These are phyloP conservation scores for Oppia nitens DNA, from an alignment of 1,140 invertebrate species.

Conservation along the genomic window DNA sequence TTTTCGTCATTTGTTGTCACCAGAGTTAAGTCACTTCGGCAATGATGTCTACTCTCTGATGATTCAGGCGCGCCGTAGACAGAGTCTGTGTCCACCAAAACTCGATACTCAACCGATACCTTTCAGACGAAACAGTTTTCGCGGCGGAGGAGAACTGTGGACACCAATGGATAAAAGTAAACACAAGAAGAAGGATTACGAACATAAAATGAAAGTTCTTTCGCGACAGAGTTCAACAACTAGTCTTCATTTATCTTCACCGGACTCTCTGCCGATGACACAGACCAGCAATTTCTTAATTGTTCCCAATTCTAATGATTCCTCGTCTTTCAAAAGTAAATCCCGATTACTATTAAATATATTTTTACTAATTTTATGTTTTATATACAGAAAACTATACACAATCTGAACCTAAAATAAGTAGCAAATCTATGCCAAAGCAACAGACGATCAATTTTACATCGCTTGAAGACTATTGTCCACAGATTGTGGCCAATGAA, in stretches of 20 bases:
- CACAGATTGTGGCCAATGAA: slow-evolving; percentile 3
- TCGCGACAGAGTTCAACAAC: neutral
- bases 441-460: neutral
- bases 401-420: neutral
- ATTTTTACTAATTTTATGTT: no score
- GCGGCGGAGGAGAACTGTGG: slow-evolving; percentile 6
- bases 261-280: neutral
- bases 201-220: neutral
- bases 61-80: neutral
- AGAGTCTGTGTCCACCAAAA: slow-evolving; percentile 4
- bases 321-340: neutral
- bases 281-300: neutral
- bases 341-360: neutral
- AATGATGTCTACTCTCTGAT: slow-evolving; percentile 4
- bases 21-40: slow-evolving; percentile 5
- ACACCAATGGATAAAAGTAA: neutral
- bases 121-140: slow-evolving; percentile 8
- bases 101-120: neutral
- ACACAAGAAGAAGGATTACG: slow-evolving; percentile 2
- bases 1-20: slow-evolving; percentile 6
- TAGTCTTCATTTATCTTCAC: neutral
- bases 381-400: no score
- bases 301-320: neutral
- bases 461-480: no score
- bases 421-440: neutral